Base-by-base conservation (phyloP, 2,797 vertebrate species). In the Danio albolineatus region DNA sequence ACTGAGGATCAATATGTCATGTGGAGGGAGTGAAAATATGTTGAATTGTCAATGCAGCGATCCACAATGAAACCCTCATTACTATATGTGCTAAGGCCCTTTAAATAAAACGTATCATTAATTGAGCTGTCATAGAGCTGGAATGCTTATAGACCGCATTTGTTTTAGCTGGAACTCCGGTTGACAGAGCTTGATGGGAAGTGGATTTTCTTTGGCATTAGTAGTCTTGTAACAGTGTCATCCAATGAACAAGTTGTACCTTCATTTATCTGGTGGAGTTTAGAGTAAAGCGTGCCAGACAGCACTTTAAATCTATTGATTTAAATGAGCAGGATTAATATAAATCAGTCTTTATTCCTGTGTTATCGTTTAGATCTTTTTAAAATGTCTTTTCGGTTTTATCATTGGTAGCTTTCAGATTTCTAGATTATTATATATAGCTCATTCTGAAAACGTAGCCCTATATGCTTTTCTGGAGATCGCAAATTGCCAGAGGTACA, bases 131-230 rank as follows among this genome's bases (percentile, higher is more conserved):
- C 59, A 46, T 62, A 46, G 75, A 72, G 59, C 76, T 72, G 66
- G 65, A 81, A 66, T 4, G 14, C 56, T 66, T 49, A 69, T 36
- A 81, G 60, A 73, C 75, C 60, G 5, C 84, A 81, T 64, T 82
- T 81, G 81, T 83, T 83, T 81, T 66, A 67, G 59, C 78, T 85
- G 84, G 84, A 81, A 60, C 66, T 73, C 78, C 81, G 79, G 59
- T 38, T 28, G 61, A 61, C n/a, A 51, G 70, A 67, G n/a, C 70
- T 21, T 75, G 72, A 73, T 78, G 69, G 53, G 78, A 81, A 83
- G 62, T 49, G 10, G 12, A 43, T 62, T 78, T 65, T 53, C 28
- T 75, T 67, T 67, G 75, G 59, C 36, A 44, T 41, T 74, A 16
- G 57, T 44, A 43, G 28, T 46, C 38, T 60, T 60, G 60, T 71